Evolutionary conservation across 2,797 vertebrate genomes (phyloP).

Genomic region (Chiloscyllium punctatum): DNA sequence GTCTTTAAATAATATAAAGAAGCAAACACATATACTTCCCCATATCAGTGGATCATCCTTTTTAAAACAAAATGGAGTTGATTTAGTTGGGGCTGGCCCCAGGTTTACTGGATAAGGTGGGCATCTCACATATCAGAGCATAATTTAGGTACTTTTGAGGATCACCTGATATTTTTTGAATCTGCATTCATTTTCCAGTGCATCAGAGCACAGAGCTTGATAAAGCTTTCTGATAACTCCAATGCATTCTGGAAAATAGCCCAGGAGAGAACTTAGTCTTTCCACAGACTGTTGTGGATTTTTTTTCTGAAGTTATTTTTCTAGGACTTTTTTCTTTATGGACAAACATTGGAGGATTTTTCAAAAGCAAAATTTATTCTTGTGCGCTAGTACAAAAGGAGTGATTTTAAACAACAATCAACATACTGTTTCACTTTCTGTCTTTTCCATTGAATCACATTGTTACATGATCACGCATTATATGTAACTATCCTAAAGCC

Average conservation of each 20-base stretch:
- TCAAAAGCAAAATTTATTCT: background rate
- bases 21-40: background rate
- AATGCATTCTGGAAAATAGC: background rate
- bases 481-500: background rate
- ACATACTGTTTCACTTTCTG: background rate
- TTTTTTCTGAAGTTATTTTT: background rate
- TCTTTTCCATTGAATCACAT: background rate
- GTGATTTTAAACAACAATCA: background rate
- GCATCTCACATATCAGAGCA: background rate
- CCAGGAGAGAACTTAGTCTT: background rate
- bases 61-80: background rate
- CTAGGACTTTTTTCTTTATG: no score
- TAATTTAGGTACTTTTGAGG: background rate
- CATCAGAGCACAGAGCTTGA: background rate
- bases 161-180: background rate
- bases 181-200: background rate
- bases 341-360: background rate
- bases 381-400: background rate
- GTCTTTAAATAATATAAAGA: background rate
- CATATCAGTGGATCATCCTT: background rate
- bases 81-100: background rate
- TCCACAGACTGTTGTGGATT: background rate
- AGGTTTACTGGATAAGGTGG: no score
- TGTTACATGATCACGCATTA: background rate
- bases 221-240: background rate